phyloP scores from a whole-genome alignment of 1,140 invertebrate species.

The Chionoecetes opilio region DNA sequence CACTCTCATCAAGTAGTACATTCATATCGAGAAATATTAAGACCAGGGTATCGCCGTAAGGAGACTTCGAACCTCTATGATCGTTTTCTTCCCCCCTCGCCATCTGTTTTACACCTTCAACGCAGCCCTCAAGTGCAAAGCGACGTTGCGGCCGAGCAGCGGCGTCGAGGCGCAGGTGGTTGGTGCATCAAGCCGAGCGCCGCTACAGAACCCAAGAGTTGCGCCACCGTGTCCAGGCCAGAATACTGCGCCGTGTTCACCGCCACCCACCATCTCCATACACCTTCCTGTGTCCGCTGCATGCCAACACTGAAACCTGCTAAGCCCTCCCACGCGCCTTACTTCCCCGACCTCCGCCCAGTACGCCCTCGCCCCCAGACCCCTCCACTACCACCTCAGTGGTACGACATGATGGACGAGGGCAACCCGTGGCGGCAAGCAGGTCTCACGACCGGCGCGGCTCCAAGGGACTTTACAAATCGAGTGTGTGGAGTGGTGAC shows the following conservation, averaged over 20 bases:
- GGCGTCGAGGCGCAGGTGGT: conserved; percentile 39
- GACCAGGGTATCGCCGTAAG: too few relatives aligned
- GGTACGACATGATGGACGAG: conserved; percentile 70
- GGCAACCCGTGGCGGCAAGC: conserved; percentile 42
- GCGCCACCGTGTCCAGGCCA: conserved; percentile 32
- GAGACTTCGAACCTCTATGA: too few relatives aligned
- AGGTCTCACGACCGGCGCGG: background rate
- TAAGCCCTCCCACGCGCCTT: background rate
- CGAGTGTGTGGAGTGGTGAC: background rate
- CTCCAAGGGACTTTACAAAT: background rate
- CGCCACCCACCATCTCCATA: conserved; percentile 64
- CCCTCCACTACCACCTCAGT: background rate
- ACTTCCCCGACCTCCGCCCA: background rate
- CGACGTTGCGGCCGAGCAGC: too few relatives aligned
- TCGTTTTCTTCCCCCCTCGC: too few relatives aligned
- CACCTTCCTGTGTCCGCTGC: conserved; percentile 62
- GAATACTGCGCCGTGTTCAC: conserved; percentile 55
- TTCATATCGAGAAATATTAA: too few relatives aligned
- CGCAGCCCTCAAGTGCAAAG: too few relatives aligned
- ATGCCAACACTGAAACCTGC: conserved; percentile 69
- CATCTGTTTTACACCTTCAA: too few relatives aligned
- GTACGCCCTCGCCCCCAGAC: background rate
- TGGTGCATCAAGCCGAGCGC: conserved; percentile 56
- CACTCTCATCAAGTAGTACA: too few relatives aligned
- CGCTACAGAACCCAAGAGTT: conserved; percentile 54